A percentile compares a stretch with the other conserved stretches of the same genome.
These are phyloP conservation scores for Ctenochaetus hawaiiensis DNA, from an alignment of 2,797 vertebrate species.

Conservation along the genomic window DNA sequence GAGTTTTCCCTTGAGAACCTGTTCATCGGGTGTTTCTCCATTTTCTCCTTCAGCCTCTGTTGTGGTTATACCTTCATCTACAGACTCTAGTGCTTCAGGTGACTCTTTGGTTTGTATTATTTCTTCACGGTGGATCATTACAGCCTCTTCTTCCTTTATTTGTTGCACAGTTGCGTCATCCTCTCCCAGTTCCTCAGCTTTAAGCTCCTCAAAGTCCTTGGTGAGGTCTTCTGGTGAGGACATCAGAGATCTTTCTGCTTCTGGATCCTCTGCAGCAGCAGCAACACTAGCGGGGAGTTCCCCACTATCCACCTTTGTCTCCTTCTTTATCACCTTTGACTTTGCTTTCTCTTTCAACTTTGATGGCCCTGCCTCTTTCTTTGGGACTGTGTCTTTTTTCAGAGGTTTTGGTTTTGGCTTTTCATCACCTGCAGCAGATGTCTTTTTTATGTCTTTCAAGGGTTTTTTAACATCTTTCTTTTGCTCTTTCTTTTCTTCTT, in stretches of 20 bases:
- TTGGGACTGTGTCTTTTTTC: conserved; percentile 89
- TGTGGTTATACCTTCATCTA: conserved; percentile 96
- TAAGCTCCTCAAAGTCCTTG: conserved; percentile 95
- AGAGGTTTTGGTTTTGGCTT: conserved; percentile 92
- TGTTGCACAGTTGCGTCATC: conserved; percentile 84
- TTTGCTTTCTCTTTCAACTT: conserved; percentile 95
- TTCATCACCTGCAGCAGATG: conserved; percentile 78
- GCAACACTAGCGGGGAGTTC: conserved; percentile 53
- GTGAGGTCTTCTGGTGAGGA: conserved; percentile 97
- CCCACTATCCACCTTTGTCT: conserved; percentile 66
- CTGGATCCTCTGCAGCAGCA: conserved; percentile 79
- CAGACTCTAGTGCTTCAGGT: conserved; percentile 88
- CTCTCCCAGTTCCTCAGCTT: conserved; percentile 88
- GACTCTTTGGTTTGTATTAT: conserved; percentile 89
- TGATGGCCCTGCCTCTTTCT: conserved; percentile 86
- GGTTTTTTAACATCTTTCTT: conserved; percentile 92
- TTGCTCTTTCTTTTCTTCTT: conserved; percentile 88
- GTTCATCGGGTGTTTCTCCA: conserved; percentile 92
- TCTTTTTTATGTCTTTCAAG: conserved; percentile 91
- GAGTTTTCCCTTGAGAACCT: conserved; percentile 87
- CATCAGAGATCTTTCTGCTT: conserved; percentile 92
- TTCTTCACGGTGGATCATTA: conserved; percentile 81
- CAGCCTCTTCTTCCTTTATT: conserved; percentile 77
- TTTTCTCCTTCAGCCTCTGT: conserved; percentile 92
- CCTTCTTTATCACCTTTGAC: conserved; percentile 89